Percentiles rank a stretch among this genome's conserved stretches.
These are phyloP conservation scores for Prunella strophiata DNA, from an alignment of 2,797 vertebrate genomes.

Conservation along the genomic window DNA sequence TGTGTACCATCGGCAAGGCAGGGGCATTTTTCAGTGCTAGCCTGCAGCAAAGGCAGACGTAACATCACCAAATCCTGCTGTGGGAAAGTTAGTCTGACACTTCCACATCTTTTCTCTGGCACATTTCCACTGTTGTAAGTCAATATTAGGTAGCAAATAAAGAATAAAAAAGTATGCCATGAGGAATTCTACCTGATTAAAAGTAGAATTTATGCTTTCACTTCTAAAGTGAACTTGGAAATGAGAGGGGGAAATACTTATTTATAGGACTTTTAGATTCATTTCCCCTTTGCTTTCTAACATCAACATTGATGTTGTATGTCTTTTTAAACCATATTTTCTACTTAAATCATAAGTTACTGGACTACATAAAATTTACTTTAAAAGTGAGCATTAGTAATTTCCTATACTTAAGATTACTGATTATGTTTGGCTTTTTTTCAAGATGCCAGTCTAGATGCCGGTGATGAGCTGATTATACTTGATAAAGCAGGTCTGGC, in stretches of 20 bases:
- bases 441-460: background rate
- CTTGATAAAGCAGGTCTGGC: background rate
- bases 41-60: background rate
- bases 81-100: background rate
- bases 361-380: background rate
- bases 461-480: background rate
- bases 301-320: background rate
- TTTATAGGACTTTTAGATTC: background rate
- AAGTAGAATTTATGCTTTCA: background rate
- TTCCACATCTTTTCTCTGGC: background rate
- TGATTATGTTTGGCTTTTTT: background rate
- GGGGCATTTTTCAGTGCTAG: background rate
- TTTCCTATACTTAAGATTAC: background rate
- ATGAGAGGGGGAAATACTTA: background rate
- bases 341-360: background rate
- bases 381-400: background rate
- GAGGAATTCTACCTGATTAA: background rate
- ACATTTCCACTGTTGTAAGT: background rate
- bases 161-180: background rate
- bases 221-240: background rate
- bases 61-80: background rate
- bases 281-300: background rate
- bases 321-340: background rate
- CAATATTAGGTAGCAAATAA: conserved; percentile 4
- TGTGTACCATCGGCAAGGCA: background rate